phyloP scores from a whole-genome alignment of 2,113 vertebrate genomes.

The Orthonyx spaldingii region DNA sequence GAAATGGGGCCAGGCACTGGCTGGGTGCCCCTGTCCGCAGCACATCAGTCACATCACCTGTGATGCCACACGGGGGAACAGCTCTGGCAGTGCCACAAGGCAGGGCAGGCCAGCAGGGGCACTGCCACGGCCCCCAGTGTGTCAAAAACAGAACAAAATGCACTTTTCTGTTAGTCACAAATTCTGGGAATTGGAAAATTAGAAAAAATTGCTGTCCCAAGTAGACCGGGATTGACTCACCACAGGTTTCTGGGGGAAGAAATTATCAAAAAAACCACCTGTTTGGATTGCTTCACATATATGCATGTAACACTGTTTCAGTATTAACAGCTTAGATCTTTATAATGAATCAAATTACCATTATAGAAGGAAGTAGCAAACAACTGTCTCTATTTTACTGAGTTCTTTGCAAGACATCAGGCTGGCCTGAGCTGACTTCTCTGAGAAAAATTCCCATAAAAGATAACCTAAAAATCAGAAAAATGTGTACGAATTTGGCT shows the following conservation, averaged over 20 bases:
- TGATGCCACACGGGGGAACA: fast-evolving
- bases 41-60: background rate
- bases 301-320: background rate
- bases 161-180: background rate
- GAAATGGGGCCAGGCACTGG: background rate
- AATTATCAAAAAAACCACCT: background rate
- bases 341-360: conserved; percentile 34
- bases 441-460: background rate
- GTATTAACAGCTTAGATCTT: conserved; percentile 11
- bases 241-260: background rate
- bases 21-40: background rate
- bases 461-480: background rate
- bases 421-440: background rate
- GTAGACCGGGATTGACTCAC: background rate
- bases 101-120: background rate
- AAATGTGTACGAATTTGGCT: background rate
- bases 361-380: conserved; percentile 25
- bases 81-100: background rate
- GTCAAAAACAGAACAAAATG: background rate
- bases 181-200: background rate
- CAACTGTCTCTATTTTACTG: background rate
- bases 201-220: background rate
- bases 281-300: background rate
- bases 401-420: conserved; percentile 18
- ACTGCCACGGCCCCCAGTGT: fast-evolving